Percentiles rank a stretch among this genome's conserved stretches.
Evolutionary conservation across 2,888 invertebrate genomes (phyloP).

Genomic region (Drosophila melanosoma): DNA sequence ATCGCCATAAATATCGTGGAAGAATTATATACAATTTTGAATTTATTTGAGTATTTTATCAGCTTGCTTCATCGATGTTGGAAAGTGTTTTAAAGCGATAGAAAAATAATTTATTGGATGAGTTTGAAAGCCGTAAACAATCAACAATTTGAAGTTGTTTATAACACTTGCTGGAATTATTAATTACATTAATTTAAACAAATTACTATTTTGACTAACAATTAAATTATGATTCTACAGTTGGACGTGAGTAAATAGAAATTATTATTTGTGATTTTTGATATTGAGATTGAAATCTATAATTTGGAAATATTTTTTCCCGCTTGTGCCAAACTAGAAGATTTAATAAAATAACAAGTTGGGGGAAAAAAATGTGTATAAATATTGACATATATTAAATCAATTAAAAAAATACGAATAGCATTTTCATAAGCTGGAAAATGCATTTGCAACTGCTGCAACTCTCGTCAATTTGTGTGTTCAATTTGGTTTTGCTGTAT

Average conservation of each 20-base stretch:
- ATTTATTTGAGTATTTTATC: background rate
- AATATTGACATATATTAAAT: constrained; percentile 75
- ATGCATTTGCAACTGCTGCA: constrained; percentile 35
- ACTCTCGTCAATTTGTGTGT: constrained; percentile 40
- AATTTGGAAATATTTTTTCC: constrained; percentile 53
- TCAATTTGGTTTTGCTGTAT: constrained; percentile 71
- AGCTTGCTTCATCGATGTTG: background rate
- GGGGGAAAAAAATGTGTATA: constrained; percentile 36
- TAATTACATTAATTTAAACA: background rate
- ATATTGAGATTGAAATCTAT: constrained; percentile 23
- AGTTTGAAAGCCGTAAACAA: background rate
- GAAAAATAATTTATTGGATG: background rate
- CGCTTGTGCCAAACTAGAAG: constrained; percentile 56
- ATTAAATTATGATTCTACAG: constrained; percentile 5
- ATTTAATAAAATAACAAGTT: constrained; percentile 13
- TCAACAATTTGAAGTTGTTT: background rate
- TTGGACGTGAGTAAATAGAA: background rate
- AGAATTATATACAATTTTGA: background rate
- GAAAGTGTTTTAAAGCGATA: background rate
- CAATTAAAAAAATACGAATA: constrained; percentile 74
- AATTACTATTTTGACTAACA: background rate
- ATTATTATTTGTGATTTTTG: constrained; percentile 1
- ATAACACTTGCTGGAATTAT: background rate
- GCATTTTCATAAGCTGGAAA: constrained; percentile 77
- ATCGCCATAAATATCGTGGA: constrained; percentile 32